These are phyloP conservation scores for Thymelicus sylvestris DNA, from an alignment of 2,888 invertebrate genomes.

Conservation along the genomic window DNA sequence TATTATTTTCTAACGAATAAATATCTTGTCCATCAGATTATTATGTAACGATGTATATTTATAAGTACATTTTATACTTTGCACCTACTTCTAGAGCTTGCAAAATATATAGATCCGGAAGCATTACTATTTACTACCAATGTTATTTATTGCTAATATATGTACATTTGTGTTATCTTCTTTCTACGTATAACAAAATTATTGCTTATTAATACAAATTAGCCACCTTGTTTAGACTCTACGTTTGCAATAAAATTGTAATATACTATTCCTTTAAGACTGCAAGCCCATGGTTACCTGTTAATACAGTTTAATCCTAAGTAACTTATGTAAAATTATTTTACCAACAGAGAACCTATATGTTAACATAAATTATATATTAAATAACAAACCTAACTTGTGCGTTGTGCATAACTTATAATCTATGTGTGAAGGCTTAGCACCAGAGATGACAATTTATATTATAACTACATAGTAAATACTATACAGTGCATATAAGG, in stretches of 20 bases:
- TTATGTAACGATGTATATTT: neutral
- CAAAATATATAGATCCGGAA: neutral
- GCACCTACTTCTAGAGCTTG: neutral
- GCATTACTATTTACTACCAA: neutral
- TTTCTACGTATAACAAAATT: neutral
- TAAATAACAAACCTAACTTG: constrained; percentile 34
- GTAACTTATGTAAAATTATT: constrained; percentile 11
- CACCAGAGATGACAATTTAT: constrained; percentile 25
- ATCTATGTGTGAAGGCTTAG: constrained; percentile 15
- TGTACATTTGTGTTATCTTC: neutral
- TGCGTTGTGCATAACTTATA: constrained; percentile 33
- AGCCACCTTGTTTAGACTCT: too few species aligned
- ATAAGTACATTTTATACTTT: neutral
- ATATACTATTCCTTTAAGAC: too few species aligned
- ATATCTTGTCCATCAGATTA: too few species aligned
- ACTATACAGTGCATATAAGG: neutral
- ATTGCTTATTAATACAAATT: too few species aligned
- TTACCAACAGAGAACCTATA: constrained; percentile 14
- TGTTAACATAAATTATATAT: constrained; percentile 26
- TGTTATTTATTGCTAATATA: neutral
- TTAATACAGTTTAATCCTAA: neutral
- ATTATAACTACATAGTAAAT: neutral
- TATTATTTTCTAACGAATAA: too few species aligned
- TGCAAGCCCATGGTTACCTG: neutral
- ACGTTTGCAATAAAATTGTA: too few species aligned